phyloP scores from a whole-genome alignment of 2,113 vertebrate species.

The Psilopsiagon aymara region DNA sequence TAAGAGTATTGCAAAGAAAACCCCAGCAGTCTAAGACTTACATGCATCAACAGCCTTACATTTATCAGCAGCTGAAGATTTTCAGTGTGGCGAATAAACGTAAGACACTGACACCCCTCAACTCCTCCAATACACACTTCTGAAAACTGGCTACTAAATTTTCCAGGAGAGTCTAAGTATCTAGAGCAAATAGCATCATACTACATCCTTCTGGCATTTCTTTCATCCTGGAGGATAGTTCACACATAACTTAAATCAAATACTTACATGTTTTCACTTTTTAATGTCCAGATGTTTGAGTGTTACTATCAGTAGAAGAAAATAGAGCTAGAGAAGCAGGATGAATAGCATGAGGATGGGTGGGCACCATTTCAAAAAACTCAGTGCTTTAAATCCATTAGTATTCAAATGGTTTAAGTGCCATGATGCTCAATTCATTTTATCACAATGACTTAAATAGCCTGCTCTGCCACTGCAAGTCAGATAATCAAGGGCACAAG shows the following conservation, averaged over 20 bases:
- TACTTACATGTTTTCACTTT: not conserved
- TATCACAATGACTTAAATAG: not conserved
- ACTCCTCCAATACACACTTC: not conserved
- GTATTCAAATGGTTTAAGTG: constrained; percentile 29
- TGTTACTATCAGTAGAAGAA: not conserved
- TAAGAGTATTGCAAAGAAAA: not conserved
- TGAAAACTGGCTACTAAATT: not conserved
- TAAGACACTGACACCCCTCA: not conserved
- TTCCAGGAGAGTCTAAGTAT: not conserved
- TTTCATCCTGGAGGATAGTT: not conserved
- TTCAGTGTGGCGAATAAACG: not conserved
- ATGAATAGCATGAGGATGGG: not conserved
- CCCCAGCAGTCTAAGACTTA: not conserved
- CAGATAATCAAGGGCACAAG: not conserved
- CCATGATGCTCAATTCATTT: not conserved
- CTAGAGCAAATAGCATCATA: not conserved
- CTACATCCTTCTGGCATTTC: not conserved
- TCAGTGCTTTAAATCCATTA: not conserved
- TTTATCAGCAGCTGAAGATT: not conserved
- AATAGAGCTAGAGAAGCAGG: not conserved
- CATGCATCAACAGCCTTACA: not conserved
- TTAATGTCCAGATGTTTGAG: not conserved
- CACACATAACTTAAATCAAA: not conserved
- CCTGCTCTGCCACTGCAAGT: not conserved
- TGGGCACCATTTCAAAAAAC: constrained; percentile 13